Evolutionary conservation across 2,797 vertebrate species (phyloP), one percentile per base, ranked within the genome.

Genomic region (Macrochelys suwanniensis): DNA sequence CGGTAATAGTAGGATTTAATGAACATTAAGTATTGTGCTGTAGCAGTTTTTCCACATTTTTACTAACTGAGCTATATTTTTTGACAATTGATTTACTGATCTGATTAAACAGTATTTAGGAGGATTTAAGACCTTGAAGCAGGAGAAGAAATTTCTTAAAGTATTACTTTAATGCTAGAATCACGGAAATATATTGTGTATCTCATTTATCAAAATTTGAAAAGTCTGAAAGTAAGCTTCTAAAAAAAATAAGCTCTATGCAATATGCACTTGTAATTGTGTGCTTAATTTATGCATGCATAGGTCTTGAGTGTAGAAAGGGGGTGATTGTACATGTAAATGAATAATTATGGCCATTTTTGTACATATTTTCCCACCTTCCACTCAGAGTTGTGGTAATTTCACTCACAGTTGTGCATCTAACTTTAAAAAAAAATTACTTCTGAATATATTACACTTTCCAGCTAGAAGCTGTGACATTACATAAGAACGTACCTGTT

Each of bases 401-500:
- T 88, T 47, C 84, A 28, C 12, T 94, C 47, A 49, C 45, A 42
- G 26, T 74, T 74, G 71, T 74, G 42, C 25, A 45, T 13, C 23
- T 47, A 28, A 28, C 23, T 28, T 93, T 74, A 65, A 91, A 57
- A 37, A 82, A 93, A 57, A 37, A 21, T 88, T 88, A 6, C n/a
- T 88, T 17, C 79, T 26, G 19, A 89, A 82, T 28, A 33, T 92
- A 90, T 53, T 81, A 45, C 0, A 0, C 57, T 10, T 91, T 94
- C 86, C 53, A 68, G 90, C 8, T 83, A 94, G 84, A 65, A 89
- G 31, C 47, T 91, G 54, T 0, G 28, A 77, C 45, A 71, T 83
- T 87, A 68, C 90, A 13, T 93, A 89, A 83, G 56, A 93, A 93
- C 90, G 85, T 53, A 84, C 53, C 83, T 92, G 81, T 87, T 96